Conservation (phyloP, 2,113 vertebrate genomes). For the Ranitomeya variabilis region DNA sequence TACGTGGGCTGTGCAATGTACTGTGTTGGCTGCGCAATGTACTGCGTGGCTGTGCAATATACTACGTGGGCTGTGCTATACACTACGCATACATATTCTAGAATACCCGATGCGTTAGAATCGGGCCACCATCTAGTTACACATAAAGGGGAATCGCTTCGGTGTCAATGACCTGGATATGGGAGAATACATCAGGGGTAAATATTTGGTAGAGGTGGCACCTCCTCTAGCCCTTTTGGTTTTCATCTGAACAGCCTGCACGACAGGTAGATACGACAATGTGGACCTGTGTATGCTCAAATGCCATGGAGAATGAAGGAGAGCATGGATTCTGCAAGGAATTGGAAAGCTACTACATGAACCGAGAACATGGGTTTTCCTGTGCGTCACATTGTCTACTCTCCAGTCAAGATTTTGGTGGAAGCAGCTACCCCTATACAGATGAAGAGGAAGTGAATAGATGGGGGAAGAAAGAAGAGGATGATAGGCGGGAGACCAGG, state of each 20-base stretch:
- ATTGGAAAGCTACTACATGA: background rate
- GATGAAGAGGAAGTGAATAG: slow-evolving; percentile 21
- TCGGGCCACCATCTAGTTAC: no score
- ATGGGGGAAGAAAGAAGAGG: slow-evolving; percentile 10
- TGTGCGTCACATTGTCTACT: slow-evolving; percentile 22
- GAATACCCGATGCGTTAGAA: no score
- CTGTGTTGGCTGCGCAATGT: no score
- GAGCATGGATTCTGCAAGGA: background rate
- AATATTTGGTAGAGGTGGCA: slow-evolving; percentile 1
- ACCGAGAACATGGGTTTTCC: background rate
- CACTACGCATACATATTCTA: no score
- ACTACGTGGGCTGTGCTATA: no score
- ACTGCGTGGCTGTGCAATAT: no score
- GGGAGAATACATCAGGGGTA: slow-evolving; percentile 6
- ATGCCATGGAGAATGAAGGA: background rate
- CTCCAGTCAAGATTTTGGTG: slow-evolving; percentile 30
- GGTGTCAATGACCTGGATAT: background rate
- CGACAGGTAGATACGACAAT: background rate
- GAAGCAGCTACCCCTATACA: slow-evolving; percentile 21
- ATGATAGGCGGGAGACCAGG: background rate
- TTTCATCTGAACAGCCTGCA: background rate
- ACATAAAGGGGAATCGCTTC: background rate
- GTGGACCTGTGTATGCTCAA: background rate
- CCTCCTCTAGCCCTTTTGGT: background rate
- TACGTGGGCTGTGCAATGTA: no score